phyloP scores from a whole-genome alignment of 2,888 invertebrate species.

The Eugnorisma glareosa region DNA sequence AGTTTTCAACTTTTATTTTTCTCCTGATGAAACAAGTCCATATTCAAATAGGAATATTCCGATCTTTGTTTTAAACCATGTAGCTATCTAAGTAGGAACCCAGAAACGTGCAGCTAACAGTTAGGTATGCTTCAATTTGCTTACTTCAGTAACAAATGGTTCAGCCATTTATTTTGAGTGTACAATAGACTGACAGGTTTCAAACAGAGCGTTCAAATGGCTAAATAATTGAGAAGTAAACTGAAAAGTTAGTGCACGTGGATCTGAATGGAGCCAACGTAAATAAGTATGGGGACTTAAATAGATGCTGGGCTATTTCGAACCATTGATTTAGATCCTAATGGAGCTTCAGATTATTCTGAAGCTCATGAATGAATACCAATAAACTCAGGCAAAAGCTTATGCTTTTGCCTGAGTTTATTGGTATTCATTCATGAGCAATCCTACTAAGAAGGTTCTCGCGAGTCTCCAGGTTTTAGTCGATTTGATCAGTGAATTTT shows the following conservation, averaged over 20 bases:
- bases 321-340: constrained; percentile 25
- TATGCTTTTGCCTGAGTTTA: not conserved
- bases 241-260: constrained; percentile 6
- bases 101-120: not conserved
- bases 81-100: not conserved
- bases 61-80: not conserved
- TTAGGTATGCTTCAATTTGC: constrained; percentile 6
- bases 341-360: constrained; percentile 1
- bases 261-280: constrained; percentile 41
- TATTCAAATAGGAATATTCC: not conserved
- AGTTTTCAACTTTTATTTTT: not conserved
- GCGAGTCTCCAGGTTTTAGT: not conserved
- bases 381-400: no score
- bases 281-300: constrained; percentile 24
- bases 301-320: constrained; percentile 7
- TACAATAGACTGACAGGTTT: constrained; percentile 33
- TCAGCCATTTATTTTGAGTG: constrained; percentile 21
- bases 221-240: constrained; percentile 25
- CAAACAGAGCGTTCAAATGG: constrained; percentile 46
- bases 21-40: not conserved
- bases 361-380: no score
- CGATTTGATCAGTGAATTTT: not conserved
- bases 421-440: not conserved
- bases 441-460: not conserved
- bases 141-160: constrained; percentile 23